A percentile compares a stretch with the other conserved stretches of the same genome.
phyloP scores from a whole-genome alignment of 2,888 invertebrate genomes.

The Zygothrica quintamaculata region DNA sequence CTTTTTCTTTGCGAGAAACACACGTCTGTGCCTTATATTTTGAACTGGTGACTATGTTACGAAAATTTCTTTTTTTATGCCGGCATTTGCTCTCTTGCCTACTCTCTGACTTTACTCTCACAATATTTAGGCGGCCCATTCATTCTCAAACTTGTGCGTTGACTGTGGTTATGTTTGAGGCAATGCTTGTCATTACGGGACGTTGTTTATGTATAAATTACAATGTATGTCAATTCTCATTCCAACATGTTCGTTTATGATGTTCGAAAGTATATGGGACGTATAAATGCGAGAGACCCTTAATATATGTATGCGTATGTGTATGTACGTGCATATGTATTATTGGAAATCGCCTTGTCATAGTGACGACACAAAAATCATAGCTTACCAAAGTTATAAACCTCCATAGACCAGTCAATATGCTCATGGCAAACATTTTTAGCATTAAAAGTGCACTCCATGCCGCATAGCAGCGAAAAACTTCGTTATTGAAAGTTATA shows the following conservation, averaged over 20 bases:
- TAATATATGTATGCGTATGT: constrained; percentile 1
- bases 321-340: constrained; percentile 1
- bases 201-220: too few relatives aligned
- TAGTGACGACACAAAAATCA: constrained; percentile 36
- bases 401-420: constrained; percentile 83
- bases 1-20: constrained; percentile 4
- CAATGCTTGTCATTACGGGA: too few relatives aligned
- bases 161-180: too few relatives aligned
- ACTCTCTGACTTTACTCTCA: constrained; percentile 4
- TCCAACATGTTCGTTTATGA: too few relatives aligned
- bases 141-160: too few relatives aligned
- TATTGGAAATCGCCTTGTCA: constrained; percentile 42
- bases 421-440: constrained; percentile 83
- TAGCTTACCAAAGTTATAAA: constrained; percentile 48
- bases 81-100: constrained; percentile 15
- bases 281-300: too few relatives aligned
- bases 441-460: constrained; percentile 82
- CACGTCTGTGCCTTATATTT: constrained; percentile 13
- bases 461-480: constrained; percentile 82
- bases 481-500: constrained; percentile 65
- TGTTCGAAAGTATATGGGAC: too few relatives aligned
- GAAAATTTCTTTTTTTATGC: constrained; percentile 22
- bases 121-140: too few relatives aligned
- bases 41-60: constrained; percentile 33
- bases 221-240: too few relatives aligned